Evolutionary conservation across 2,888 invertebrate genomes (phyloP).

Genomic region (Schizotus pectinicornis): DNA sequence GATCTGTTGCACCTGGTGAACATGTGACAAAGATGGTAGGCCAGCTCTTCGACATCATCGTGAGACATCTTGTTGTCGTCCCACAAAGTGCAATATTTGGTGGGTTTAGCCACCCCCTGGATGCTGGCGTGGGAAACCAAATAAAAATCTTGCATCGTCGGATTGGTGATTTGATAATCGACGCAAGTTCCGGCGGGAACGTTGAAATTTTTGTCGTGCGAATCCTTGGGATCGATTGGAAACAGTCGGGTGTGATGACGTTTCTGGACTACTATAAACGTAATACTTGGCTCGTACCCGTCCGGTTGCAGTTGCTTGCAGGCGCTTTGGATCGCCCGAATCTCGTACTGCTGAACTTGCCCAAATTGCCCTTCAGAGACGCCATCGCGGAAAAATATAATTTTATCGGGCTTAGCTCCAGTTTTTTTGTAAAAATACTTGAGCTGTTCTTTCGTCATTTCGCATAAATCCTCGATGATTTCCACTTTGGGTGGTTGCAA

Average conservation of each 20-base stretch:
- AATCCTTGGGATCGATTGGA: slow-evolving; percentile 54
- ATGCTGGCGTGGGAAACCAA: slow-evolving; percentile 73
- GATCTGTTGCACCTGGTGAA: slow-evolving; percentile 83
- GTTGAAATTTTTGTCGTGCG: slow-evolving; percentile 69
- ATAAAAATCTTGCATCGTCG: slow-evolving; percentile 87
- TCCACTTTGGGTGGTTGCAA: slow-evolving; percentile 78
- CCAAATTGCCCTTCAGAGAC: slow-evolving; percentile 87
- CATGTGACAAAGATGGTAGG: slow-evolving; percentile 85
- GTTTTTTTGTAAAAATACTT: slow-evolving; percentile 63
- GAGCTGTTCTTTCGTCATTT: slow-evolving; percentile 65
- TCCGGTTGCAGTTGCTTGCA: slow-evolving; percentile 59
- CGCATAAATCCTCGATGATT: slow-evolving; percentile 75
- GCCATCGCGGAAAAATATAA: slow-evolving; percentile 84
- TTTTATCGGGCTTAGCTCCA: slow-evolving; percentile 63
- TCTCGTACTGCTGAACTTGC: slow-evolving; percentile 70
- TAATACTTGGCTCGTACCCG: slow-evolving; percentile 76
- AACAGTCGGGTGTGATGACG: slow-evolving; percentile 88
- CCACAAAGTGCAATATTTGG: slow-evolving; percentile 84
- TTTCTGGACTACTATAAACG: slow-evolving; percentile 95
- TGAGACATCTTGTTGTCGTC: slow-evolving; percentile 76
- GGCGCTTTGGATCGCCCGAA: slow-evolving; percentile 72
- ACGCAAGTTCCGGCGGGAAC: slow-evolving; percentile 66
- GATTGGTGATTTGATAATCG: slow-evolving; percentile 84
- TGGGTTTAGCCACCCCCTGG: slow-evolving; percentile 84
- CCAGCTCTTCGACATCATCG: slow-evolving; percentile 78